Evolutionary conservation across 2,888 invertebrate species (phyloP), one percentile per base, ranked within the genome.

Genomic region (Dryadula phaetusa): DNA sequence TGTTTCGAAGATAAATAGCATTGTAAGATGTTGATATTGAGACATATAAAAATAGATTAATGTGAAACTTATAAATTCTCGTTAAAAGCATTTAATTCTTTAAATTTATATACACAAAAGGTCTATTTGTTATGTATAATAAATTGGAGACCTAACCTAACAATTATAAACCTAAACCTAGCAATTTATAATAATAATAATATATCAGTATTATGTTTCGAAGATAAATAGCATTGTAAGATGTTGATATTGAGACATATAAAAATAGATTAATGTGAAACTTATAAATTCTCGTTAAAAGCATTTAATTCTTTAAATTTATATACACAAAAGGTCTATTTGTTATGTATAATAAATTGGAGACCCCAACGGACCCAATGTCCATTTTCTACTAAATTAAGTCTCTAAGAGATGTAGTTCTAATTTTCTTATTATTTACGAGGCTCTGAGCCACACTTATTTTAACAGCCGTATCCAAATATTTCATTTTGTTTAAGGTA

Each of bases 371-470:
- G 62, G 47, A 79, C 22, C 22, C 20, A 37, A 56, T 56, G 22
- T 16, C 28, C 37, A 34, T 22, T 54, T 62, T 66, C 32, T 62
- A 25, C 53, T 47, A 54, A 62, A 62, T 42, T 47, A 20, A 60
- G 16, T 46, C 28, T 46, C 40, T 16, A 18, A 40, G 47, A 47
- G 47, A 49, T 44, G 46, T 42, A 70, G 72, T 71, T 73, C 77
- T 85, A 85, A 86, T 85, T 85, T 82, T 82, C 81, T 83, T 84
- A 84, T 83, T 86, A 87, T 86, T 86, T 86, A 87, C 83, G 80
- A 77, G 71, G 75, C 74, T 75, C 77, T 75, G 74, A 77, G 77
- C 80, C 81, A 79, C 78, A 80, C 80, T 76, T 81, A 78, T 79
- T 82, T 78, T 18, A 62, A 60, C 40, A 32, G 62, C 47, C 42